Base-by-base conservation (phyloP, 2,113 vertebrate species). In the Caretta caretta region DNA sequence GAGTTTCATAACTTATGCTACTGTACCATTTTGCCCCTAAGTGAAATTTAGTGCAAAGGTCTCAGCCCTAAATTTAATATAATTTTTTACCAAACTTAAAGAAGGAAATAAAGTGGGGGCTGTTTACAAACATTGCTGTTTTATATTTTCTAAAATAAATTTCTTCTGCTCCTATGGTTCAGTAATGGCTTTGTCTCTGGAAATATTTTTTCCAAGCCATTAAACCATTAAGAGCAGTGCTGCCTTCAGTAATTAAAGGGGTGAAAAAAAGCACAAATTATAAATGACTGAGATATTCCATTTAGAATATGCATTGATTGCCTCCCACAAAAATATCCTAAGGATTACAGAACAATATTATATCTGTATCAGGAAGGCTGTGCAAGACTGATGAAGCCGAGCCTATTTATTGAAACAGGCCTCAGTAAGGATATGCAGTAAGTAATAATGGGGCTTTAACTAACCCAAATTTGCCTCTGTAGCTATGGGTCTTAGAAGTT, bases 11-110 rank as follows among this genome's bases (percentile, higher is more conserved):
- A 6, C 62, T 65, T 65, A 35, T 87, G 65, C 76, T 94, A 50
- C n/a, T 75, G 83, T 69, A 31, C 29, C 14, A n/a, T 89, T 93
- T 93, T 94, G 54, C n/a, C 94, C 62, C 82, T 83, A 96, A 96
- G 65, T 95, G 93, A 95, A 84, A 92, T 56, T 84, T 29, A 93
- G 48, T 81, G 92, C 83, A 59, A 88, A 94, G 76, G 88, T 95
- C 80, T 93, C 87, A 90, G 91, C 80, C 86, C 38, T 91, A 89
- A 96, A 95, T 96, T 97, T 93, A 87, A 80, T 90, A 90, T 76
- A 22, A 91, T 65, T 31, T 92, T 94, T 97, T 95, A 46, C 46
- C 93, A 75, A 95, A 87, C 83, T 87, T 84, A 88, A 62, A 89
- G 80, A 93, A 90, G 11, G 59, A 88, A 24, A 84, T 31, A 59